Evolutionary conservation across 2,888 invertebrate genomes (phyloP).

Genomic region (Trichopria drosophilae): DNA sequence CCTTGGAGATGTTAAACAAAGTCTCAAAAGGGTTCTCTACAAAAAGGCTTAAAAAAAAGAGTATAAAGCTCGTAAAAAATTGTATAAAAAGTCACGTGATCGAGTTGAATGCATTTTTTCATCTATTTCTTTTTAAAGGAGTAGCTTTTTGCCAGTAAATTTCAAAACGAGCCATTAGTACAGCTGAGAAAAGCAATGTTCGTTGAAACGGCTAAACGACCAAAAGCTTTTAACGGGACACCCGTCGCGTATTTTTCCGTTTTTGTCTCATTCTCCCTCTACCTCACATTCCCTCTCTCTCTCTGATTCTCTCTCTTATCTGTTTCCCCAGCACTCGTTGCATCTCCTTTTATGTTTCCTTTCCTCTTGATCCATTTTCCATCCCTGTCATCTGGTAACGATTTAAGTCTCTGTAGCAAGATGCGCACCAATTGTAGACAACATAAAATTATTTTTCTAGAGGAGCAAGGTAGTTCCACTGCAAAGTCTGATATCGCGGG

Average conservation of each 20-base stretch:
- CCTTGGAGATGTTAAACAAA: too few relatives aligned
- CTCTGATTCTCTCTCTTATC: background rate
- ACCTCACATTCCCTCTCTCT: background rate
- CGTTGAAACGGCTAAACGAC: conserved; percentile 30
- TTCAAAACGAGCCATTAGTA: conserved; percentile 34
- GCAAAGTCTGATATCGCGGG: too few relatives aligned
- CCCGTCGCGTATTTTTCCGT: conserved; percentile 25
- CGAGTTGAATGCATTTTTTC: too few relatives aligned
- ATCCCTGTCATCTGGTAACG: background rate
- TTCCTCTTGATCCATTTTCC: background rate
- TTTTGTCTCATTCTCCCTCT: conserved; percentile 20
- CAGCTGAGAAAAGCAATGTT: background rate
- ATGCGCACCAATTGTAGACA: too few relatives aligned
- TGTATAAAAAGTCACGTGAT: too few relatives aligned
- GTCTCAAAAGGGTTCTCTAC: too few relatives aligned
- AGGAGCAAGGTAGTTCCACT: too few relatives aligned
- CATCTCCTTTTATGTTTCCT: background rate
- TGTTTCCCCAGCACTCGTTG: background rate
- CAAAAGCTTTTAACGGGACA: conserved; percentile 34
- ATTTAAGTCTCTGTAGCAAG: too few relatives aligned
- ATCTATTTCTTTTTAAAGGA: too few relatives aligned
- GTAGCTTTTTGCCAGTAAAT: conserved; percentile 15
- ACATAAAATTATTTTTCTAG: too few relatives aligned
- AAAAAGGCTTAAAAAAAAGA: too few relatives aligned
- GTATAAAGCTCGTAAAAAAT: too few relatives aligned